Conservation (phyloP, 2,113 vertebrate genomes). For the Ranitomeya variabilis region DNA sequence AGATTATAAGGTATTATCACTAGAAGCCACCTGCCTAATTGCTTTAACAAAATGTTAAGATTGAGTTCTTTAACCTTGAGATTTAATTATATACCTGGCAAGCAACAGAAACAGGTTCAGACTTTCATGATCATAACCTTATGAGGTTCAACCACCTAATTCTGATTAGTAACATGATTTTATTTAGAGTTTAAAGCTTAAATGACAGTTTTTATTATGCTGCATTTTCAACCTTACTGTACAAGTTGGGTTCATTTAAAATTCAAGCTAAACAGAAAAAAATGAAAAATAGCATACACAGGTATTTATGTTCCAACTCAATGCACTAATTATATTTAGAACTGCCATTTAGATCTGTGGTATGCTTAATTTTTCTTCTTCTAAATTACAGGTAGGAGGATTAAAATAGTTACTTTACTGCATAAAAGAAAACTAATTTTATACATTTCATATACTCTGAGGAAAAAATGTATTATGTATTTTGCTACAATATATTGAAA, state of each 20-base stretch:
- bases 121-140: conserved; percentile 9
- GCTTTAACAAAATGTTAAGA: conserved; percentile 23
- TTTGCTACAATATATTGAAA: not conserved
- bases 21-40: not conserved
- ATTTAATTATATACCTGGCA: conserved; percentile 21
- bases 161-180: conserved; percentile 6
- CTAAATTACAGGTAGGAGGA: not conserved
- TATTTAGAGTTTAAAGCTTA: not conserved
- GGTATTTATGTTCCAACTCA: not conserved
- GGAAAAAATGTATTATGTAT: conserved; percentile 3
- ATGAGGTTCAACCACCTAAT: not conserved
- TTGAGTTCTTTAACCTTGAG: conserved; percentile 11
- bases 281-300: not conserved
- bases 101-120: not conserved
- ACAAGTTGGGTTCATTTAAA: conserved; percentile 4
- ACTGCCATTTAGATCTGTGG: not conserved
- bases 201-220: not conserved
- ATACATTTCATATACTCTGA: not conserved
- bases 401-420: conserved; percentile 1
- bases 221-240: not conserved
- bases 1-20: not conserved
- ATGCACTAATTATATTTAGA: conserved; percentile 23
- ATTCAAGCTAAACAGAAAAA: conserved; percentile 14
- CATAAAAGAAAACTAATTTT: conserved; percentile 18
- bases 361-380: not conserved